Percentiles rank a stretch among this genome's conserved stretches.
Evolutionary conservation across 2,113 vertebrate genomes (phyloP).

Genomic region (Phalacrocorax carbo): DNA sequence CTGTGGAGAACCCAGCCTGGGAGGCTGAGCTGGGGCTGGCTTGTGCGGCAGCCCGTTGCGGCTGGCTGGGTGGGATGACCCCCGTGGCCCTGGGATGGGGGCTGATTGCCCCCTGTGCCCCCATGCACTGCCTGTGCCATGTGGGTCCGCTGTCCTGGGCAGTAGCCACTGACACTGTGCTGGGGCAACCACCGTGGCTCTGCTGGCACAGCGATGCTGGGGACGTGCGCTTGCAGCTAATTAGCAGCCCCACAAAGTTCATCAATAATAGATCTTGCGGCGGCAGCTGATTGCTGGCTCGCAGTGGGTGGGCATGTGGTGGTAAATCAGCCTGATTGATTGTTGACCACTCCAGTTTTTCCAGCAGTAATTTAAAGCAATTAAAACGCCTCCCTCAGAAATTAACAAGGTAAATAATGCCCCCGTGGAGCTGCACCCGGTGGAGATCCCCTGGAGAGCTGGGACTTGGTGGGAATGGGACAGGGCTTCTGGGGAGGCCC

Average conservation of each 20-base stretch:
- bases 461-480: not conserved
- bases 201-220: constrained; percentile 19
- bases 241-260: constrained; percentile 82
- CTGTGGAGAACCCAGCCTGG: not conserved
- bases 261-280: constrained; percentile 84
- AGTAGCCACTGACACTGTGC: fast-evolving
- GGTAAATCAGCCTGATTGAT: constrained; percentile 74
- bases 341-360: constrained; percentile 67
- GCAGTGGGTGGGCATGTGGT: constrained; percentile 65
- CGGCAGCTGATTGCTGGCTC: constrained; percentile 78
- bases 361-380: constrained; percentile 68
- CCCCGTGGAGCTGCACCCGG: not conserved
- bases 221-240: constrained; percentile 76
- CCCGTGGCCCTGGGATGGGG: not conserved
- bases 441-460: not conserved
- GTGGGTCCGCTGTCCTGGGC: not conserved
- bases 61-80: too few species aligned
- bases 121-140: fast-evolving
- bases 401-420: constrained; percentile 68
- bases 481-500: not conserved
- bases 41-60: not conserved
- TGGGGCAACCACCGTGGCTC: not conserved
- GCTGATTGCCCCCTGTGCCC: not conserved
- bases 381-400: constrained; percentile 59
- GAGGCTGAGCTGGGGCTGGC: not conserved